Base-by-base conservation (phyloP, 2,113 vertebrate species). In the Eudorcas thomsonii region DNA sequence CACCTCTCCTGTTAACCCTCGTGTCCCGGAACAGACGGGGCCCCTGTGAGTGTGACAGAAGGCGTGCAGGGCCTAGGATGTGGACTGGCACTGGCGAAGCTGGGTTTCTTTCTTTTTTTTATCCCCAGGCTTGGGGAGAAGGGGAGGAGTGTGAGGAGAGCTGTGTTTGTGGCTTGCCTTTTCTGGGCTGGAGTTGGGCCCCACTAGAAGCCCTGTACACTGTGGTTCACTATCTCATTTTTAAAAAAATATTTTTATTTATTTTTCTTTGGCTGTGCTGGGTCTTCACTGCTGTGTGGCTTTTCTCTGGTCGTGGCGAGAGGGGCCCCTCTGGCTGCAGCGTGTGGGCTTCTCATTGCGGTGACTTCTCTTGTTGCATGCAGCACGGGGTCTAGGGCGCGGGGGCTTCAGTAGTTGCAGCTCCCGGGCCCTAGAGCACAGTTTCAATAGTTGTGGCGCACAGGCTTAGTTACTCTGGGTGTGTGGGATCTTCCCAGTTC, bases 1-100 rank as follows among this genome's bases (percentile, higher is more conserved):
- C 33, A 21, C 50, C 23, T 54, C 67, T 88, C 64, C 86, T 17
- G 21, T 84, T 90, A 80, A 84, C 90, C 55, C 57, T 21, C 28
- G 26, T 57, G 87, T 96, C 77, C 97, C 33, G 3, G 95, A 91
- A 91, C 97, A 95, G 83, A 96, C 6, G 11, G 88, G 88, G 84
- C 90, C 87, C 50, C 81, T 50, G 84, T 83, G 21, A 39, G 57
- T 2, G 30, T 93, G 92, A 64, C 93, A 92, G 95, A 86, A 95
- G 86, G 77, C 90, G 57, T 54, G 17, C 14, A 39, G 33, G 57
- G 17, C 85, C 74, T 81, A 12, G 80, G 25, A 36, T 25, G 83
- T 55, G 55, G 74, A 26, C 85, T 64, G 88, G 60, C 43, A 19
- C 39, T 10, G 60, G 48, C n/a, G 36, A 15, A 17, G 48, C 33